A percentile compares a stretch with the other conserved stretches of the same genome.
phyloP scores from a whole-genome alignment of 2,113 vertebrate species.

The Sander vitreus region DNA sequence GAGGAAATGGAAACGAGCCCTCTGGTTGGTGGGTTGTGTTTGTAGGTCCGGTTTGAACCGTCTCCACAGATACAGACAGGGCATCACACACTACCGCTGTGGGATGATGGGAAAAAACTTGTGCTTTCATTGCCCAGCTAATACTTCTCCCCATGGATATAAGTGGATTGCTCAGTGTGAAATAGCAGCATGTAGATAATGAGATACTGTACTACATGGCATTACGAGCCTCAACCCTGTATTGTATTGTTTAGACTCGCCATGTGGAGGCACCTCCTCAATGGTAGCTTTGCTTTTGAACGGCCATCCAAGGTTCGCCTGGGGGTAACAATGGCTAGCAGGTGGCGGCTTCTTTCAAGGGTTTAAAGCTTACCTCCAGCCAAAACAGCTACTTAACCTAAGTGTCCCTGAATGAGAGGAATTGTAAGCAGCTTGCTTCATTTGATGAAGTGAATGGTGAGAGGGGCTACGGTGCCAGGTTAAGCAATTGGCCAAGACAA shows the following conservation, averaged over 20 bases:
- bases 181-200: constrained; percentile 79
- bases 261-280: constrained; percentile 30
- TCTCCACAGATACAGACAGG: constrained; percentile 42
- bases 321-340: constrained; percentile 55
- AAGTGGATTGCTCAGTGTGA: constrained; percentile 74
- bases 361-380: constrained; percentile 66
- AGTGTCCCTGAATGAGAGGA: constrained; percentile 67
- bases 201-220: constrained; percentile 68
- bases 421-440: constrained; percentile 58
- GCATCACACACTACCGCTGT: constrained; percentile 48
- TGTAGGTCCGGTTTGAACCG: constrained; percentile 42
- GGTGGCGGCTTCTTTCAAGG: constrained; percentile 69
- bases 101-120: constrained; percentile 64
- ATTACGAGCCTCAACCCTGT: constrained; percentile 63
- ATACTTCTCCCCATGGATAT: constrained; percentile 61
- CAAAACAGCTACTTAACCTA: constrained; percentile 76
- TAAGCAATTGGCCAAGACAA: constrained; percentile 19
- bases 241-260: constrained; percentile 60
- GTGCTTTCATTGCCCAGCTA: constrained; percentile 68
- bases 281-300: constrained; percentile 38
- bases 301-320: constrained; percentile 32
- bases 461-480: constrained; percentile 8
- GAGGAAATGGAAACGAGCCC: constrained; percentile 23
- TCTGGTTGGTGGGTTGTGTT: constrained; percentile 21
- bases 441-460: constrained; percentile 54